Conservation (phyloP, 2,113 vertebrate genomes). For the Miniopterus natalensis region DNA sequence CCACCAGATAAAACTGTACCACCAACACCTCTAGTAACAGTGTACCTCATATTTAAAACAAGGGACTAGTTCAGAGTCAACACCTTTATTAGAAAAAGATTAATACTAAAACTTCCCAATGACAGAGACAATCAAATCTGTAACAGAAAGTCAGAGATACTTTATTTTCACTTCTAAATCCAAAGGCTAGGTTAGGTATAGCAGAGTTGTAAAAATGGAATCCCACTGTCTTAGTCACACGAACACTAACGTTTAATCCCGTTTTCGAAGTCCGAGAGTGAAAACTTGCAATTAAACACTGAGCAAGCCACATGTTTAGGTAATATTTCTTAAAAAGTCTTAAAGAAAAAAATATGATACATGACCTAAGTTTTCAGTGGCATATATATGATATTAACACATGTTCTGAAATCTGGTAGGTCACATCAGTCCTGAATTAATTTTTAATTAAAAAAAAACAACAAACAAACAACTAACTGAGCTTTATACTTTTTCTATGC, state of each 20-base stretch:
- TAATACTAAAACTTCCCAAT: conserved; percentile 89
- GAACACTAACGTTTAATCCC: conserved; percentile 90
- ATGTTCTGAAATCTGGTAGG: conserved; percentile 89
- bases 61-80: conserved; percentile 87
- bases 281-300: conserved; percentile 92
- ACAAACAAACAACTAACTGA: conserved; percentile 87
- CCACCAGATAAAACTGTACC: conserved; percentile 71
- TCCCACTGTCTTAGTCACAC: conserved; percentile 89
- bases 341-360: conserved; percentile 88
- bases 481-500: conserved; percentile 94
- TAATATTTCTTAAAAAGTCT: conserved; percentile 92
- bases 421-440: conserved; percentile 91
- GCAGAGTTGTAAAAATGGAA: conserved; percentile 91
- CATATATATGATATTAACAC: conserved; percentile 89
- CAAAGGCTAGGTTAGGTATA: conserved; percentile 91
- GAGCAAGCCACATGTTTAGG: conserved; percentile 90
- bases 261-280: conserved; percentile 92
- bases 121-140: conserved; percentile 90
- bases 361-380: conserved; percentile 91
- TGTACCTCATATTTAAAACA: conserved; percentile 81
- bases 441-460: conserved; percentile 85
- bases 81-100: conserved; percentile 91
- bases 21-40: conserved; percentile 66
- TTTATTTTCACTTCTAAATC: conserved; percentile 92
- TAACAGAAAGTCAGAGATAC: conserved; percentile 92